Percentiles rank a stretch among this genome's conserved stretches.
phyloP scores from a whole-genome alignment of 2,113 vertebrate genomes.

The Chloropsis hardwickii region DNA sequence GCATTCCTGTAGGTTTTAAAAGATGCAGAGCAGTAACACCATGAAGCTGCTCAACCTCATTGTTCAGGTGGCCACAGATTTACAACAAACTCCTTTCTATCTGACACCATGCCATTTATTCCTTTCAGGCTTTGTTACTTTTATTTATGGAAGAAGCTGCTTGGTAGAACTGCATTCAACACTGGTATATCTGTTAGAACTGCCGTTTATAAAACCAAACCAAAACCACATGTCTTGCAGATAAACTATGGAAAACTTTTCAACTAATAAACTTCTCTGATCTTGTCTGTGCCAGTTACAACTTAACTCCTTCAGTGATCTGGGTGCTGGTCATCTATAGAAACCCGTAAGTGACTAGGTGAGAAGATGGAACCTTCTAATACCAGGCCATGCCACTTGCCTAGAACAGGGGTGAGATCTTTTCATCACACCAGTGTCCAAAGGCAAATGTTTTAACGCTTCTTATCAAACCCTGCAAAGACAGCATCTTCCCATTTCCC shows the following conservation, averaged over 20 bases:
- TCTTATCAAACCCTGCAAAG: background rate
- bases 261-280: conserved; percentile 34
- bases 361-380: background rate
- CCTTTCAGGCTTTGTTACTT: conserved; percentile 11
- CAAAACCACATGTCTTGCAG: conserved; percentile 57
- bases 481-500: background rate
- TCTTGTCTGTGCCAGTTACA: background rate
- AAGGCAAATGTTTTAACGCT: background rate
- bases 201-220: conserved; percentile 58
- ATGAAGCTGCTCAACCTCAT: background rate
- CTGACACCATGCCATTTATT: background rate
- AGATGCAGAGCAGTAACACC: background rate
- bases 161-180: conserved; percentile 8
- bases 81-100: background rate
- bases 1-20: background rate
- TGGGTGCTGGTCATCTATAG: background rate
- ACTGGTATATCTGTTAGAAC: conserved; percentile 10
- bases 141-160: conserved; percentile 28
- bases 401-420: background rate
- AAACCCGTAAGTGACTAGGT: background rate
- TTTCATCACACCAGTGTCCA: background rate
- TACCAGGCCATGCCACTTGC: background rate
- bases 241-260: conserved; percentile 53
- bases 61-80: background rate
- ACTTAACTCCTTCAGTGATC: background rate